Evolutionary conservation across 23 tunicate species (phyloP).

Genomic region (Trididemnum miniatum): DNA sequence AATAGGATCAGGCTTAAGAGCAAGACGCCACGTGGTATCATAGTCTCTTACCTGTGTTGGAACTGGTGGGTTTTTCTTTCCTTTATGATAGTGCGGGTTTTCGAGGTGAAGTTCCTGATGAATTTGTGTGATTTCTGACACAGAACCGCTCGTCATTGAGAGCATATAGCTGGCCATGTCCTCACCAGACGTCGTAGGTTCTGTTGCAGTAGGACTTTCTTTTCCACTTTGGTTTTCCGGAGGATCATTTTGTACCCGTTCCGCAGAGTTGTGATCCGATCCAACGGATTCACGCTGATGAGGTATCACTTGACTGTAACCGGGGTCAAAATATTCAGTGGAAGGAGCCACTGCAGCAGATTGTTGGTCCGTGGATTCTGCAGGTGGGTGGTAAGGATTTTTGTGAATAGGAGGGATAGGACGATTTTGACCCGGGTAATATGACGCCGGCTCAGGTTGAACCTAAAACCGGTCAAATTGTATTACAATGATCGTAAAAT

Average conservation of each 20-base stretch:
- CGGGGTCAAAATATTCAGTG: too few species aligned
- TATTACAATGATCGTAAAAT: too few species aligned
- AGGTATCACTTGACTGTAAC: background rate
- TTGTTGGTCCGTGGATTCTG: too few species aligned
- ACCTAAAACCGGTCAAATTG: too few species aligned
- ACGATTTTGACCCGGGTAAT: too few species aligned
- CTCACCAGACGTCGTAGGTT: background rate
- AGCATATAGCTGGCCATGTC: background rate
- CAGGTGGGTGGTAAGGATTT: too few species aligned
- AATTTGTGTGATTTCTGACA: background rate
- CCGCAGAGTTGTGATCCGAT: background rate
- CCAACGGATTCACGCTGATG: background rate
- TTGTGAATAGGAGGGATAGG: too few species aligned
- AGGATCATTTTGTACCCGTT: background rate
- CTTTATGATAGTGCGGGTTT: background rate
- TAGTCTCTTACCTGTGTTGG: background rate
- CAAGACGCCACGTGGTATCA: too few species aligned
- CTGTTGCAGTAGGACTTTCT: background rate
- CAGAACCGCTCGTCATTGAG: background rate
- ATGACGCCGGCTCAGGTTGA: too few species aligned
- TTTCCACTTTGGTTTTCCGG: background rate
- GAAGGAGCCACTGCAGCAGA: too few species aligned
- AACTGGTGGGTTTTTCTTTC: background rate
- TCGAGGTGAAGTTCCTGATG: background rate
- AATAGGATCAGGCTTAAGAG: too few species aligned